Conservation (phyloP, 2,888 invertebrate species). For the Barypeithes pellucidus region DNA sequence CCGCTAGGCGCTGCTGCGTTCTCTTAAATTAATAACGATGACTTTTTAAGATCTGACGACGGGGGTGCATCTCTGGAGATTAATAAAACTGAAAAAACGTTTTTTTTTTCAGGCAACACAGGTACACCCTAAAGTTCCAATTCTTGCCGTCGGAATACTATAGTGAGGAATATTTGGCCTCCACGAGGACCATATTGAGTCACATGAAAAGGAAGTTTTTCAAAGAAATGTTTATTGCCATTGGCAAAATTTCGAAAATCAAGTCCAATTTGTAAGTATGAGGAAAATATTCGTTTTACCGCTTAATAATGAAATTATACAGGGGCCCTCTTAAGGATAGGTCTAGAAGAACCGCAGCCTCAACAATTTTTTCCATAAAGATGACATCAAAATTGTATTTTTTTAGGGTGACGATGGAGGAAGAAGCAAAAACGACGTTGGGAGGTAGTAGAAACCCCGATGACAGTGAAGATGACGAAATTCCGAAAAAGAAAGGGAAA, state of each 20-base stretch:
- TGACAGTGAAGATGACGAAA: slow-evolving; percentile 68
- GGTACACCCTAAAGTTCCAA: slow-evolving; percentile 80
- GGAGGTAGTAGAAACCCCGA: slow-evolving; percentile 35
- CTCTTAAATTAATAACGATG: no score
- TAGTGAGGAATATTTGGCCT: slow-evolving; percentile 80
- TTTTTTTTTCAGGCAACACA: slow-evolving; percentile 69
- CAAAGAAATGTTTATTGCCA: slow-evolving; percentile 76
- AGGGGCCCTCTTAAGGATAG: no score
- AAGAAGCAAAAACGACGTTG: slow-evolving; percentile 52
- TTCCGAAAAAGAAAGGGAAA: slow-evolving; percentile 57
- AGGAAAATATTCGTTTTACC: no score
- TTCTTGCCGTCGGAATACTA: slow-evolving; percentile 86
- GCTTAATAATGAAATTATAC: no score
- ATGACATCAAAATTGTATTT: no score
- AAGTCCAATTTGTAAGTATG: slow-evolving; percentile 72
- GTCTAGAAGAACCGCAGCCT: no score
- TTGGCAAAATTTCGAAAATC: slow-evolving; percentile 76
- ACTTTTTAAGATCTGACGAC: no score
- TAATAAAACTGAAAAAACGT: no score
- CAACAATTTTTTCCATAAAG: no score
- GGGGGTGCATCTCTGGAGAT: no score
- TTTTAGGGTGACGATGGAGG: slow-evolving; percentile 70
- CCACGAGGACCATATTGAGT: slow-evolving; percentile 79
- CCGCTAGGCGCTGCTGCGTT: no score
- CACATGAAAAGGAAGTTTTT: slow-evolving; percentile 85